Base-by-base conservation (phyloP, 2,888 invertebrate species). In the Elegia similella region DNA sequence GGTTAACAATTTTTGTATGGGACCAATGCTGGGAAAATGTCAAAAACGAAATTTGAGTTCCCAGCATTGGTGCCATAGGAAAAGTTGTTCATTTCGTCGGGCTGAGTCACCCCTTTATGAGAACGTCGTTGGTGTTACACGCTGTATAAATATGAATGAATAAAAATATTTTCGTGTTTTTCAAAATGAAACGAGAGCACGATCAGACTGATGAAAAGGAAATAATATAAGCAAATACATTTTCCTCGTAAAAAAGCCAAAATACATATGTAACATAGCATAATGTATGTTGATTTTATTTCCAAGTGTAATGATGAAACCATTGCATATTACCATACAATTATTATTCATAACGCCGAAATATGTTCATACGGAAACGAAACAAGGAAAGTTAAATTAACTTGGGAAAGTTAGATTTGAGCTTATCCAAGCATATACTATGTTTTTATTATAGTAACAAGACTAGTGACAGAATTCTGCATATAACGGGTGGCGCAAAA, bases 301-400 rank as follows among this genome's bases (percentile, higher is more conserved):
- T 63, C 56, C 62, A 67, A 68, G 62, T 65, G 66, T 75, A 73
- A 76, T 73, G 69, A 66, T 65, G 62, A 67, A 69, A 70, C 68
- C 69, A 71, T 76, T 69, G 66, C 67, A 59, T 56, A 71, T 78
- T 75, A 68, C 63, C 74, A 78, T 75, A 67, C 67, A 67, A 74
- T 74, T 73, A 52, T 60, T 57, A 57, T 57, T 60, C 57, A 55
- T 46, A 44, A 73, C 72, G 70, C 65, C 70, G 73, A 82, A 83
- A 82, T 80, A 79, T 83, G 80, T 78, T 78, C 75, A 73, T 75
- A 74, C 72, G 78, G 78, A 80, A 73, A 73, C 75, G 72, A 78
- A 84, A 83, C 76, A 78, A 73, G 80, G 65, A 84, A 84, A 85
- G 81, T 85, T 85, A 73, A 84, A 84, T 80, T 84, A 84, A 81